These are phyloP conservation scores for Podarcis raffonei DNA, from an alignment of 2,113 vertebrate species.

Conservation along the genomic window DNA sequence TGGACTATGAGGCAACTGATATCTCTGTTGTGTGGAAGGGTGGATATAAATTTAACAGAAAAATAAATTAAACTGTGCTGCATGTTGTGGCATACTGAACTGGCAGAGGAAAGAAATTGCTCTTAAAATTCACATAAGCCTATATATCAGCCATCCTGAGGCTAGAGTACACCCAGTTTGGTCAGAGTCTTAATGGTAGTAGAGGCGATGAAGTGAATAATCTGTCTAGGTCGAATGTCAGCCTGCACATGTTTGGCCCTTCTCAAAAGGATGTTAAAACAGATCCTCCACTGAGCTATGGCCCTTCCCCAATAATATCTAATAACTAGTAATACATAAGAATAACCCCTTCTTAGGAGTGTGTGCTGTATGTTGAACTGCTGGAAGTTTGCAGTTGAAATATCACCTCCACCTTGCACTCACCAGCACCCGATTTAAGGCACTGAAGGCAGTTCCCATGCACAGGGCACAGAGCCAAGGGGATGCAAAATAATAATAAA, in stretches of 20 bases:
- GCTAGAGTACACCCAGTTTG: background rate
- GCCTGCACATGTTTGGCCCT: background rate
- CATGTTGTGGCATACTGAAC: background rate
- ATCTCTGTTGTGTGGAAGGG: background rate
- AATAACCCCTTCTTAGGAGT: background rate
- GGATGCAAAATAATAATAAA: too few species aligned
- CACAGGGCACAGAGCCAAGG: too few species aligned
- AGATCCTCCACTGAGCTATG: background rate
- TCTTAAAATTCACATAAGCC: background rate
- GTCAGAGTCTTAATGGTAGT: background rate
- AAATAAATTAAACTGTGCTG: background rate
- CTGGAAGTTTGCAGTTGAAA: background rate
- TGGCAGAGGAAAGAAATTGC: background rate
- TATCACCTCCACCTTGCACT: background rate
- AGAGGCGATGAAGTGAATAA: too few species aligned
- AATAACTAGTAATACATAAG: too few species aligned
- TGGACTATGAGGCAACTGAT: background rate
- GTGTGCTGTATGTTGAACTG: background rate
- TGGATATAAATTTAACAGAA: too few species aligned
- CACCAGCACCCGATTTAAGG: too few species aligned
- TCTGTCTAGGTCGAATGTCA: background rate
- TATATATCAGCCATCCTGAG: background rate
- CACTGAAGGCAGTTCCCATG: too few species aligned
- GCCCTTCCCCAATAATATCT: too few species aligned
- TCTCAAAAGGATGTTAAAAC: background rate